These are phyloP conservation scores for Antheraea assamensis DNA, from an alignment of 2,888 invertebrate genomes.

Conservation along the genomic window DNA sequence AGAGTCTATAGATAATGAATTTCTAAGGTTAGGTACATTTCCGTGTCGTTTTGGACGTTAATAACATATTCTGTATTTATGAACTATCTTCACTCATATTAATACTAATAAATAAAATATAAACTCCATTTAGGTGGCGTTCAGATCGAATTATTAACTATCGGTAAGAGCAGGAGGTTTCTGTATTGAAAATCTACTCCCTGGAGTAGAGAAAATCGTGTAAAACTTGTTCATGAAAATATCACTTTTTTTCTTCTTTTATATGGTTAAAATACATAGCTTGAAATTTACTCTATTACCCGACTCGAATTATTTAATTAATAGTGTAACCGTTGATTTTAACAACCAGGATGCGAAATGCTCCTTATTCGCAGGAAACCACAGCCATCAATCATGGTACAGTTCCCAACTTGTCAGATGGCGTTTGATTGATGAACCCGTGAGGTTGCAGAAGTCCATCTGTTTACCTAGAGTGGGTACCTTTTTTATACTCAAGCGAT, in stretches of 20 bases:
- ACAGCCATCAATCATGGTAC: slow-evolving; percentile 19
- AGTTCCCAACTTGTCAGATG: slow-evolving; percentile 13
- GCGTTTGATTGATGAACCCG: slow-evolving; percentile 10
- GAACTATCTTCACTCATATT: no score
- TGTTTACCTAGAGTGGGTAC: background rate
- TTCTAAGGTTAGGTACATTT: no score
- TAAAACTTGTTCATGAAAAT: background rate
- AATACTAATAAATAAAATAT: no score
- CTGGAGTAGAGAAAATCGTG: background rate
- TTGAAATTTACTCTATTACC: background rate
- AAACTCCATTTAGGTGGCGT: no score
- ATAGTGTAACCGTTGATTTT: background rate
- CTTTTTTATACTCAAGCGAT: background rate
- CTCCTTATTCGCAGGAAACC: slow-evolving; percentile 4
- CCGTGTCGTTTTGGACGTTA: no score
- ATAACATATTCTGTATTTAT: no score
- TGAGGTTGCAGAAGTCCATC: background rate
- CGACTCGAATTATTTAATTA: background rate
- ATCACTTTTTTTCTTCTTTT: background rate
- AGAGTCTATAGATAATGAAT: no score
- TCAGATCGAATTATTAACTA: no score
- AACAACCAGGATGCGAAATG: background rate
- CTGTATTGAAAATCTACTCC: no score
- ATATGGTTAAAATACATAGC: no score
- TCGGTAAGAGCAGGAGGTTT: no score